Percentiles rank a stretch among this genome's conserved stretches.
Conservation (phyloP, 2,888 invertebrate genomes). For the Bembecia ichneumoniformis region DNA sequence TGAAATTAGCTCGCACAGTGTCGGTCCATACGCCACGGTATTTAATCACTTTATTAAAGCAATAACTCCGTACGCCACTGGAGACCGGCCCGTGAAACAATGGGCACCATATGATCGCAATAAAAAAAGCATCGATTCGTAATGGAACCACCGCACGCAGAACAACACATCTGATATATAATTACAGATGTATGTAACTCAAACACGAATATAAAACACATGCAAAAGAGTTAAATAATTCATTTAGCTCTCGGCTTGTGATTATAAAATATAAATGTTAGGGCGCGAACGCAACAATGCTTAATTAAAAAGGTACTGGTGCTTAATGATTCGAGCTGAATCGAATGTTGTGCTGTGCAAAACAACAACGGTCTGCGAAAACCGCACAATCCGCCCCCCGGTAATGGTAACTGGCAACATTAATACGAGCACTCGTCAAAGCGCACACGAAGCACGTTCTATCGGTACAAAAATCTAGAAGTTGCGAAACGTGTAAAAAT, state of each 20-base stretch:
- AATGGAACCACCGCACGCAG: slow-evolving; percentile 29
- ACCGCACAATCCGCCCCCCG: neutral
- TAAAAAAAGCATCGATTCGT: slow-evolving; percentile 47
- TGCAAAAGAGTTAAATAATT: slow-evolving; percentile 19
- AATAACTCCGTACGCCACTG: slow-evolving; percentile 33
- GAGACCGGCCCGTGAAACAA: slow-evolving; percentile 40
- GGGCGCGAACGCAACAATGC: slow-evolving; percentile 36
- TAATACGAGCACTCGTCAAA: neutral
- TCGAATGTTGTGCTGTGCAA: neutral
- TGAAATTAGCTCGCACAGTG: slow-evolving; percentile 46
- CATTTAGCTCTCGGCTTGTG: slow-evolving; percentile 11
- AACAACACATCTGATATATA: slow-evolving; percentile 38
- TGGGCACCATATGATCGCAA: slow-evolving; percentile 45
- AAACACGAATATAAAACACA: slow-evolving; percentile 22
- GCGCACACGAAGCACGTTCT: neutral
- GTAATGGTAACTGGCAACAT: neutral
- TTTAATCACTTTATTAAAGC: slow-evolving; percentile 61
- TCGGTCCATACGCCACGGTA: slow-evolving; percentile 43
- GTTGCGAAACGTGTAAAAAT: neutral
- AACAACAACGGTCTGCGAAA: neutral
- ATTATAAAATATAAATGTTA: slow-evolving; percentile 16
- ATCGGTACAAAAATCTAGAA: neutral
- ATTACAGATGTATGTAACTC: slow-evolving; percentile 33
- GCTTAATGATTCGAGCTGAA: slow-evolving; percentile 31
- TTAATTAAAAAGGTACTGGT: slow-evolving; percentile 41